A percentile compares a stretch with the other conserved stretches of the same genome.
Evolutionary conservation across 1,140 invertebrate genomes (phyloP).

Genomic region (Lordiphosa clarofinis): DNA sequence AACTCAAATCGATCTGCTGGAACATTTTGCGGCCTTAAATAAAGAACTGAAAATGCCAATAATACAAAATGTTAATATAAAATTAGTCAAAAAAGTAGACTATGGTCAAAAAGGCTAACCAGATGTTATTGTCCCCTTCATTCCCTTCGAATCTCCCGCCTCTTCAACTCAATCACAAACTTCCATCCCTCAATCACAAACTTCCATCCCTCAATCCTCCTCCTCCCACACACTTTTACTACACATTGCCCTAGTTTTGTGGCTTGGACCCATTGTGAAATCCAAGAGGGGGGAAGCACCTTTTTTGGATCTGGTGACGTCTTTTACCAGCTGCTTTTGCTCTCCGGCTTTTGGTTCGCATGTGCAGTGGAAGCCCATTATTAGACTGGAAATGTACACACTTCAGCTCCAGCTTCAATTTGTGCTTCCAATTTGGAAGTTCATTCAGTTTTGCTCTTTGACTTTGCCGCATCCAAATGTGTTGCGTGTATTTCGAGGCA

Average conservation of each 20-base stretch:
- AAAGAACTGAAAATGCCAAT: too few species aligned
- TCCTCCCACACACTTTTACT: neutral
- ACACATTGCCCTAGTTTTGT: conserved; percentile 13
- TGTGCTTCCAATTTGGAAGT: conserved; percentile 65
- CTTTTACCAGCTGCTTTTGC: conserved; percentile 21
- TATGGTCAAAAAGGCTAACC: too few species aligned
- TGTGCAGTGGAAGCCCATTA: conserved; percentile 41
- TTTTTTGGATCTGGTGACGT: conserved; percentile 43
- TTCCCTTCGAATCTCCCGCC: too few species aligned
- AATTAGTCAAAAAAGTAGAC: too few species aligned
- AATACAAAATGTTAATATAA: too few species aligned
- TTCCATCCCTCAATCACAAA: too few species aligned
- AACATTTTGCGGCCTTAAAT: too few species aligned
- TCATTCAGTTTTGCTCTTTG: conserved; percentile 74
- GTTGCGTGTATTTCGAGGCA: too few species aligned
- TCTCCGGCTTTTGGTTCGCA: conserved; percentile 7
- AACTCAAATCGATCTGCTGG: too few species aligned
- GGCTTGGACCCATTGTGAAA: conserved; percentile 6
- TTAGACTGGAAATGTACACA: conserved; percentile 42
- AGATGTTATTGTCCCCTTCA: too few species aligned
- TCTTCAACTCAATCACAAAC: too few species aligned
- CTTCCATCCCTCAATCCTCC: too few species aligned
- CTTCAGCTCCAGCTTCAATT: conserved; percentile 43
- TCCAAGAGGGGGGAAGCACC: conserved; percentile 11
- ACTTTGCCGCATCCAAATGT: conserved; percentile 22